Base-by-base conservation (phyloP, 2,888 invertebrate genomes). In the Eupithecia dodoneata region DNA sequence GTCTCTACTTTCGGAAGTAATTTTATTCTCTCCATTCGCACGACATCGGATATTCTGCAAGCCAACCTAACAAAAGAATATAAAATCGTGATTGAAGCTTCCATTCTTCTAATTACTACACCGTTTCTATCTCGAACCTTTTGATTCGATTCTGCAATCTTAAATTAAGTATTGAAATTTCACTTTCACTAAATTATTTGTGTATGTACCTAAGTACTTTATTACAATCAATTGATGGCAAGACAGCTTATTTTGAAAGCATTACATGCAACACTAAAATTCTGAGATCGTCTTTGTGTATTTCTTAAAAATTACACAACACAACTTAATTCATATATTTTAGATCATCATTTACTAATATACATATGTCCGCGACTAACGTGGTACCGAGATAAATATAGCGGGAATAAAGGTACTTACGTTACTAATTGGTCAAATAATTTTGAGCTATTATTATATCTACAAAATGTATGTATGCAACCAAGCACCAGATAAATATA, bases 131-230 rank as follows among this genome's bases (percentile, higher is more conserved):
- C 85, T 83, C 85, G 85, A 87, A 86, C 88, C 88, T 88, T 89
- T 89, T 76, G 79, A 77, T 78, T 89, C 74, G 79, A 77, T 78
- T 81, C 52, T 75, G 70, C 87, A 85, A 87, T 91, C 65, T 90
- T 90, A 90, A 91, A 91, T 88, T 88, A 30, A 30, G 87, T 86
- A 85, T 82, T 91, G 90, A 92, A 92, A 91, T 90, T 89, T 89
- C 86, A 92, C 94, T 94, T 94, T 94, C 94, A 92, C 94, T 87
- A 88, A 88, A 90, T 92, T 89, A 87, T 87, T 87, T 87, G 87
- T 86, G 78, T 82, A 84, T 86, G 79, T 82, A n/a, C n/a, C n/a
- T n/a, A 30, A 30, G 30, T 30, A 84, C 81, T 80, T 12, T 71
- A 18, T 84, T 69, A 69, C 89, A 89, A 89, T 88, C 84, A 83